Evolutionary conservation across 2,797 vertebrate species (phyloP), one percentile per base, ranked within the genome.

Genomic region (Leucoraja ocellata): DNA sequence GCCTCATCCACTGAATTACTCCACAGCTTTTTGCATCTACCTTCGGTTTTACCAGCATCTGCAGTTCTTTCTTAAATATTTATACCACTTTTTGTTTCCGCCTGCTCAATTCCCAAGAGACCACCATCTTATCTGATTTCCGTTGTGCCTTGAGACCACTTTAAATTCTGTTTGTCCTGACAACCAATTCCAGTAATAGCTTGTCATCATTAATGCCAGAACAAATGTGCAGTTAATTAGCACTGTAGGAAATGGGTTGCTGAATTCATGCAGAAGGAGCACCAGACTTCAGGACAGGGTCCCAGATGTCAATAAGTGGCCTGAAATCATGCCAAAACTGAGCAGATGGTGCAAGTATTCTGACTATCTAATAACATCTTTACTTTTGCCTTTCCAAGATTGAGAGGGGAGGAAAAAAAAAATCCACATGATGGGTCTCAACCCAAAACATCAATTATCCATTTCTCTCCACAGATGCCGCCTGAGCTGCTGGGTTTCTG

Each of bases 191-290:
- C 68, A 10, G 36, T 46, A 71, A 39, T 46, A 46, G 18, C 39
- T 74, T 39, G 36, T 73, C 36, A 46, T 21, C 36, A 73, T 21
- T 28, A 32, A 25, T 73, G 18, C 46, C 65, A 71, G 36, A 91
- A 74, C n/a, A 25, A 23, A 18, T 73, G 36, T 73, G 23, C n/a
- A 73, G 88, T 91, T 91, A 71, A 39, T 91, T 91, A 91, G 36
- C 68, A 25, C 14, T 71, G 88, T 63, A 8, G 6, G n/a, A 88
- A 28, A 28, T n/a, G 28, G 84, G 61, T 88, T 18, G 14, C 61
- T 16, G 25, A 88, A 21, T 91, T 21, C 88, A 91, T 73, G 65
- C 88, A 39, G 32, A 88, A 88, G 61, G 61, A 65, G 14, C 63
- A 88, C 61, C 58, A 9, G 84, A 58, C 84, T 32, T 68, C 58